Percentiles rank a stretch among this genome's conserved stretches.
Conservation (phyloP, 2,113 vertebrate genomes). For the Boleophthalmus pectinirostris region DNA sequence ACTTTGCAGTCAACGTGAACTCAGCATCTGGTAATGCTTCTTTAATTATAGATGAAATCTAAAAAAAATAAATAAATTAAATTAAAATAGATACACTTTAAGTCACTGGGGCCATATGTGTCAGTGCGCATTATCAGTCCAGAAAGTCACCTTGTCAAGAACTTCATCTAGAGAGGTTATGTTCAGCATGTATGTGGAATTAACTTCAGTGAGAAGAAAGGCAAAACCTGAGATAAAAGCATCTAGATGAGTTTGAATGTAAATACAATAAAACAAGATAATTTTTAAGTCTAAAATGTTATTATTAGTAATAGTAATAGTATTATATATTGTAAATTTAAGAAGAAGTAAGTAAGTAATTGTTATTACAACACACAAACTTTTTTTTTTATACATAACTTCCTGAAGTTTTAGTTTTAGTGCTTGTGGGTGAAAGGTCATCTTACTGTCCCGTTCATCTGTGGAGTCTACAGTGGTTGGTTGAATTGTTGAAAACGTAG, state of each 20-base stretch:
- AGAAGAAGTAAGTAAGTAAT: neutral
- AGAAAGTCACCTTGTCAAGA: conserved; percentile 19
- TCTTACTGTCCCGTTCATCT: neutral
- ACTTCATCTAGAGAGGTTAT: neutral
- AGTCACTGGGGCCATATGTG: neutral
- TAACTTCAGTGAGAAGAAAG: conserved; percentile 8
- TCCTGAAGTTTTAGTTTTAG: neutral
- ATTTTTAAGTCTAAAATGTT: neutral
- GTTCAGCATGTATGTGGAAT: conserved; percentile 22
- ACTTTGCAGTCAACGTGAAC: conserved; percentile 31
- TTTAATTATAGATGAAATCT: conserved; percentile 16
- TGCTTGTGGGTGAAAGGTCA: neutral
- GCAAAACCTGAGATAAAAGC: conserved; percentile 25
- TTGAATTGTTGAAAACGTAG: neutral
- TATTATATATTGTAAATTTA: neutral
- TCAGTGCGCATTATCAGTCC: neutral
- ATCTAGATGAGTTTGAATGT: neutral
- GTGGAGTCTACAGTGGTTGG: neutral
- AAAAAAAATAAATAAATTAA: conserved; percentile 20
- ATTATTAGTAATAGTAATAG: neutral
- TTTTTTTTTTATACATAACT: neutral
- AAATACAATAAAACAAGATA: neutral
- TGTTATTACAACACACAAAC: neutral
- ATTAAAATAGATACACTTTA: conserved; percentile 5
- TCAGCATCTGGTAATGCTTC: rapidly evolving